A percentile compares a stretch with the other conserved stretches of the same genome.
Evolutionary conservation across 2,888 invertebrate genomes (phyloP).

Genomic region (Tenthredo mesomela): DNA sequence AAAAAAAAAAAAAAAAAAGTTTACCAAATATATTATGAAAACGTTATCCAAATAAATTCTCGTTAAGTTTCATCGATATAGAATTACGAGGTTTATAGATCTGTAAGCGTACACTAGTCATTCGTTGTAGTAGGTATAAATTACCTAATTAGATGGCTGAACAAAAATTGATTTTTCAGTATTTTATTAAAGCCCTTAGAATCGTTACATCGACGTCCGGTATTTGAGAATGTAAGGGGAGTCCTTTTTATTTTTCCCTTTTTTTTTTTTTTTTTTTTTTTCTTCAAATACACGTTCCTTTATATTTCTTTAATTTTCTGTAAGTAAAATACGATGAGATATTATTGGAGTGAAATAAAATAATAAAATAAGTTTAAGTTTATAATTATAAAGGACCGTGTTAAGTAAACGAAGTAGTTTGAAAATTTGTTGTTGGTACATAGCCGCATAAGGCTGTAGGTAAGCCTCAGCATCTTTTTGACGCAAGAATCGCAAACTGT

Average conservation of each 20-base stretch:
- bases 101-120: conserved; percentile 31
- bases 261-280: neutral
- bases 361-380: too few species aligned
- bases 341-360: too few species aligned
- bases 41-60: conserved; percentile 39
- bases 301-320: neutral
- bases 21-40: neutral
- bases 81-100: conserved; percentile 19
- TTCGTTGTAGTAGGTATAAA: conserved; percentile 3
- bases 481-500: conserved; percentile 73
- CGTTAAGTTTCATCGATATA: conserved; percentile 37
- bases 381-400: neutral
- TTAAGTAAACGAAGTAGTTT: neutral
- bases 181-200: neutral
- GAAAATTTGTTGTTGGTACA: neutral
- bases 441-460: neutral
- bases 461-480: conserved; percentile 46
- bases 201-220: neutral
- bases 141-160: conserved; percentile 18
- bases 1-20: neutral
- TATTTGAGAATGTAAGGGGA: neutral
- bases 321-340: too few species aligned
- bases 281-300: too few species aligned
- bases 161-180: conserved; percentile 7
- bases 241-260: neutral